Base-by-base conservation (phyloP, 2,797 vertebrate species). In the Lepus oiostolus region DNA sequence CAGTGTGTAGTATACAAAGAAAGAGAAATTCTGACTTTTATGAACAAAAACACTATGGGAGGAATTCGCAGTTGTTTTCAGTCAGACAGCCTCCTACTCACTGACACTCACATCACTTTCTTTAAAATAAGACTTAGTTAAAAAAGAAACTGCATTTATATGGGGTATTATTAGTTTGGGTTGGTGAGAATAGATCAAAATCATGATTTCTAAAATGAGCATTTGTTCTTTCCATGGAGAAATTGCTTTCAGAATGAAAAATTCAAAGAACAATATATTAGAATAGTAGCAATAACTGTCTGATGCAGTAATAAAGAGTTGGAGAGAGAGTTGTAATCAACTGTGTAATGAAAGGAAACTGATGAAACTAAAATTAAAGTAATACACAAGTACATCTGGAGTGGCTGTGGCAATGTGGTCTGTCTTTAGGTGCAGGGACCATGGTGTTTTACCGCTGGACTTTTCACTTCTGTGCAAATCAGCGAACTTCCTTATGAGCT, bases 91-190 rank as follows among this genome's bases (percentile, higher is more conserved):
- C 74, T 96, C 72, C 50, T 70, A 85, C 77, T 93, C 52, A 52
- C n/a, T 93, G 86, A 95, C 71, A 85, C 67, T 52, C 47, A 95
- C 68, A 89, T 85, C 28, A 85, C 7, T 90, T 82, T 87, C 70
- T 89, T 95, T 88, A 85, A 90, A 85, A 93, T 28, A 89, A 70
- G 14, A 85, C 32, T 83, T 54, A 71, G 76, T 87, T 81, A 58
- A 81, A 89, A 95, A 76, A 70, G 32, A 90, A 96, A 93, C 68
- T 22, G 17, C 16, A 68, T 68, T 82, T 70, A 54, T 89, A 81
- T 88, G 32, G 19, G 38, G 1, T 92, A 68, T 65, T 90, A 77
- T 75, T 87, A 95, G 70, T 87, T 85, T 67, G 7, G 9, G 30
- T 81, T 85, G 9, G 30, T 88, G n/a, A 84, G 47, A 65, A 35